Base-by-base conservation (phyloP, 2,797 vertebrate species). In the Sebastiscus tertius region DNA sequence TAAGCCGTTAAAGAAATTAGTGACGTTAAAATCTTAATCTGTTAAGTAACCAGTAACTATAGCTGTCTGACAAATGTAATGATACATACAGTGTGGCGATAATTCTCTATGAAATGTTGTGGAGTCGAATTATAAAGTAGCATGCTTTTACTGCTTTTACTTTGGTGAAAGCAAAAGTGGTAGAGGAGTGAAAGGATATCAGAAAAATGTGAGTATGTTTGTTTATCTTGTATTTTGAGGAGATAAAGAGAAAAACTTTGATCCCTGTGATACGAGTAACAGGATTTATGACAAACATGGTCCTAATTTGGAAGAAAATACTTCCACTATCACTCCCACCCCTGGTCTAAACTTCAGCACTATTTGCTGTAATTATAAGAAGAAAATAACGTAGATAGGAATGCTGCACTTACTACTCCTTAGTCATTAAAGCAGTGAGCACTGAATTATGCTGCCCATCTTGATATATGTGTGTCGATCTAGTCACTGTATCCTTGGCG, bases 401-500 rank as follows among this genome's bases (percentile, higher is more conserved):
- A 66, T 31, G 6, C 18, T n/a, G 29, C 55, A 49, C 6, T 33
- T 14, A 62, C 61, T 55, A 31, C 52, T 79, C 33, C 69, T 80
- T 76, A 78, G 22, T 61, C 46, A 26, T 42, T 24, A 42, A 20
- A 65, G 34, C 3, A 27, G 22, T 22, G 29, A 33, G 11, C 14
- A 7, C 6, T 34, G 31, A 80, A 72, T 68, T 27, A 68, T 54
- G 54, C 29, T 54, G 36, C 31, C 58, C 69, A 67, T 74, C 77
- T 83, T 56, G 18, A 46, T 73, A 60, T 71, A 56, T 89, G 62
- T 77, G 73, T 83, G 75, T 83, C 64, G 69, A 88, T 84, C 66
- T 81, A 67, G 69, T 89, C 79, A 33, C 56, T 75, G 61, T 80
- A 64, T 70, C 82, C 79, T 82, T 86, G 71, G 73, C 70, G 27